Conservation (phyloP, 2,888 invertebrate genomes). For the Caenorhabditis macrosperma region DNA sequence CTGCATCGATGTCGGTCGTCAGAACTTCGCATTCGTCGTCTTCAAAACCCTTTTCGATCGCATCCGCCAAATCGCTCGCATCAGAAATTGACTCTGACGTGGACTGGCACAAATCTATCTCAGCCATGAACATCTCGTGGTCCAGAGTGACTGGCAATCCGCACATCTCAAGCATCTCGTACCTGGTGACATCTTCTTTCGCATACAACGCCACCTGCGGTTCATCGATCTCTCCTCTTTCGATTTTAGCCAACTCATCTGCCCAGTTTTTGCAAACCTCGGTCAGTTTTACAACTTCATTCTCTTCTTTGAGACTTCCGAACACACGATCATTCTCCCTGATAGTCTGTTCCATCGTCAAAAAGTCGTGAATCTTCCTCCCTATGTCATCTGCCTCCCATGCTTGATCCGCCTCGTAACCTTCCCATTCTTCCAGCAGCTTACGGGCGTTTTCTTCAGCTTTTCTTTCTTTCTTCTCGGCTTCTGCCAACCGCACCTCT, state of each 20-base stretch:
- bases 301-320: neutral
- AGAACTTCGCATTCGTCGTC: slow-evolving; percentile 6
- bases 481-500: slow-evolving; percentile 1
- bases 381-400: slow-evolving; percentile 25
- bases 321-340: neutral
- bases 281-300: neutral
- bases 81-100: slow-evolving; percentile 18
- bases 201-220: slow-evolving; percentile 2
- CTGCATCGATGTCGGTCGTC: slow-evolving; percentile 18
- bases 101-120: slow-evolving; percentile 12
- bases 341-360: neutral
- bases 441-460: slow-evolving; percentile 6
- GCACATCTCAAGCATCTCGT: slow-evolving; percentile 25
- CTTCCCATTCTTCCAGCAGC: slow-evolving; percentile 5
- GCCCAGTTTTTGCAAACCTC: neutral
- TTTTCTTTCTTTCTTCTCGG: neutral
- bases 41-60: slow-evolving; percentile 6
- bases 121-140: slow-evolving; percentile 25
- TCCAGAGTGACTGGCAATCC: slow-evolving; percentile 29
- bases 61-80: neutral
- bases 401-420: neutral
- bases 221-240: neutral
- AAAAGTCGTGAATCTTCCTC: slow-evolving; percentile 21
- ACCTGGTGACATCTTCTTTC: neutral
- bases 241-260: neutral